phyloP scores from a whole-genome alignment of 2,797 vertebrate genomes.

The Tokudaia muenninki region DNA sequence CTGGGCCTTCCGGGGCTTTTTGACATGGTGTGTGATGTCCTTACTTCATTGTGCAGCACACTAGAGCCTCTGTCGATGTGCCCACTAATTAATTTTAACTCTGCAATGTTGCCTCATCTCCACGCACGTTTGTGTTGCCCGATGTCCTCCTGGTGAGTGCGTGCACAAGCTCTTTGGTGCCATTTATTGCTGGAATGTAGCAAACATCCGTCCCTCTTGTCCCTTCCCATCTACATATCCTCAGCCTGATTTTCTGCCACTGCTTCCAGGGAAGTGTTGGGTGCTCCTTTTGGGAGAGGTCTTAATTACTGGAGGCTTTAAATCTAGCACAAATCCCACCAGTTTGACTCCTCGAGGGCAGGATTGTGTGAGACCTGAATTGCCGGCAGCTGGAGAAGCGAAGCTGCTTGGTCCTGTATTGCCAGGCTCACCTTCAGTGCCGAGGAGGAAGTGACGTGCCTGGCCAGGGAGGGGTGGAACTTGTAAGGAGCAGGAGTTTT shows the following conservation, averaged over 20 bases:
- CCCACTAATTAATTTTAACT: constrained; percentile 89
- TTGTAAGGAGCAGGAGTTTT: constrained; percentile 34
- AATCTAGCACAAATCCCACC: constrained; percentile 3
- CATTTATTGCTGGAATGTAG: constrained; percentile 68
- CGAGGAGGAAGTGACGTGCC: not conserved
- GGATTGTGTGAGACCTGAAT: constrained; percentile 36
- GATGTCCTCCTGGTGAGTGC: constrained; percentile 63
- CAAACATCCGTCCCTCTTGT: not conserved
- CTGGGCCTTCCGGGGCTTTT: constrained; percentile 87
- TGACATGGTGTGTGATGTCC: constrained; percentile 84
- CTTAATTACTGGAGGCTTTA: constrained; percentile 33
- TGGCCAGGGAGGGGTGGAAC: not conserved
- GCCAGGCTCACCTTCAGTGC: not conserved
- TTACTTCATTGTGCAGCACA: constrained; percentile 85
- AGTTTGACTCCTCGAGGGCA: not conserved
- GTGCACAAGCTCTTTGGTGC: constrained; percentile 50
- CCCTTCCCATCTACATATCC: not conserved
- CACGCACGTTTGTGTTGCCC: constrained; percentile 65
- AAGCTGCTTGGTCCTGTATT: not conserved
- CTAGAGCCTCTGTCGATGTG: constrained; percentile 87
- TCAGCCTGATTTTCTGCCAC: not conserved
- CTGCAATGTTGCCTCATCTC: constrained; percentile 78
- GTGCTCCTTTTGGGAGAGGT: constrained; percentile 24
- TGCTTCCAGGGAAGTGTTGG: not conserved
- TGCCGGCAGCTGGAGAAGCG: constrained; percentile 3